Evolutionary conservation across 2,113 vertebrate species (phyloP).

Genomic region (Nematolebias whitei): DNA sequence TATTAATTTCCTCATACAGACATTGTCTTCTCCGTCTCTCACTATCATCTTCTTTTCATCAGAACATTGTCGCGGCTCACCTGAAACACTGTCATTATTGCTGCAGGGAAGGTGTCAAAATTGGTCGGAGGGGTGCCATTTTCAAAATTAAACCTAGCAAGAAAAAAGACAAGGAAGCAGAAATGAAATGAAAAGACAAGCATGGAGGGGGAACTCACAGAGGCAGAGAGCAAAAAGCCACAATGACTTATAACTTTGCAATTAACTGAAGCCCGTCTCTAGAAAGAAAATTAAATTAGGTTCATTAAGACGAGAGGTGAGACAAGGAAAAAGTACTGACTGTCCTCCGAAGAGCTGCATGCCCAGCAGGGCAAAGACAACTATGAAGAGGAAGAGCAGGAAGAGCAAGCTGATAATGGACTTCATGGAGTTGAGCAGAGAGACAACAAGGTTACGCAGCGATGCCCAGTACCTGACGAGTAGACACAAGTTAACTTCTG

Average conservation of each 20-base stretch:
- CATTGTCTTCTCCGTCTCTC: not conserved
- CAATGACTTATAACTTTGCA: slow-evolving; percentile 2
- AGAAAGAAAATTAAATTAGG: slow-evolving; percentile 8
- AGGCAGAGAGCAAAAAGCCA: slow-evolving; percentile 2
- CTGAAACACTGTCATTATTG: slow-evolving; percentile 99
- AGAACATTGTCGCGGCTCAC: slow-evolving; percentile 66
- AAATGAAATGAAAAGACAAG: not conserved
- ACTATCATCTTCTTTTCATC: not conserved
- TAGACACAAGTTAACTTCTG: not conserved
- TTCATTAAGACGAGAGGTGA: not conserved
- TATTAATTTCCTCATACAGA: not conserved
- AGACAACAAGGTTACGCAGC: slow-evolving; percentile 93
- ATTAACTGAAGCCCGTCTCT: slow-evolving; percentile 25
- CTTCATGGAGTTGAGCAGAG: slow-evolving; percentile 97
- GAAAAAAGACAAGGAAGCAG: slow-evolving; percentile 11
- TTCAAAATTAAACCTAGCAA: slow-evolving; percentile 86
- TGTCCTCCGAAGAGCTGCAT: slow-evolving; percentile 98
- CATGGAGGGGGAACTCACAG: not conserved
- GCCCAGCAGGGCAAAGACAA: slow-evolving; percentile 94
- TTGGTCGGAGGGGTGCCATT: slow-evolving; percentile 93
- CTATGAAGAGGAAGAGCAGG: slow-evolving; percentile 97
- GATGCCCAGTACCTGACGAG: slow-evolving; percentile 92
- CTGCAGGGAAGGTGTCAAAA: slow-evolving; percentile 97
- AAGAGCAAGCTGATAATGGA: slow-evolving; percentile 98
- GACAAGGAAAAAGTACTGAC: slow-evolving; percentile 80